phyloP scores from a whole-genome alignment of 1,140 invertebrate genomes.

The Melanaphis sacchari region DNA sequence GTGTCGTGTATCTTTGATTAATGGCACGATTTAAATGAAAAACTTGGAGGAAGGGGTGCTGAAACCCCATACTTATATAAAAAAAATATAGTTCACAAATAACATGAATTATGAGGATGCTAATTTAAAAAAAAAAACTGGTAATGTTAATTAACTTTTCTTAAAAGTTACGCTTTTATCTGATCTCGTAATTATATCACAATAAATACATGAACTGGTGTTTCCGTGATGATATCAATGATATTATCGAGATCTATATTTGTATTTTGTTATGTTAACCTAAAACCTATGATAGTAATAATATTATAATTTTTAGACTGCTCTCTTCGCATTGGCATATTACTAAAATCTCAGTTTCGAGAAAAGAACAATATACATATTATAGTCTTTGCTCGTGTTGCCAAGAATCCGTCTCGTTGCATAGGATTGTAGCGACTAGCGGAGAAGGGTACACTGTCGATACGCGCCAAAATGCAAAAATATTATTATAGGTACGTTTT shows the following conservation, averaged over 20 bases:
- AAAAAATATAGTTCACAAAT: no score
- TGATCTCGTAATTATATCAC: no score
- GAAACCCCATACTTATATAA: background rate
- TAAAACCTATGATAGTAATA: background rate
- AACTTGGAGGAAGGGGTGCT: background rate
- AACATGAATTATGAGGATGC: no score
- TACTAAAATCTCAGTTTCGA: background rate
- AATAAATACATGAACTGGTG: no score
- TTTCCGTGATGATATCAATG: no score
- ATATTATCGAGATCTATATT: background rate
- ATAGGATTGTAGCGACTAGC: background rate
- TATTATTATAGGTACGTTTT: background rate
- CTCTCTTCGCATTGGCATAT: background rate
- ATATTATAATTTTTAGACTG: background rate
- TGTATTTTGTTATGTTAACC: background rate
- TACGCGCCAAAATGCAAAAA: background rate
- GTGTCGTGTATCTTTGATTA: background rate
- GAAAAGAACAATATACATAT: background rate
- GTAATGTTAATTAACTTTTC: no score
- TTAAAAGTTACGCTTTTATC: no score
- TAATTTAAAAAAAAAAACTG: no score
- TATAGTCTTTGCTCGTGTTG: background rate
- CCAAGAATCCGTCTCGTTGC: background rate
- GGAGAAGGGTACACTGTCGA: background rate
- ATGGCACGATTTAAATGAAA: background rate